Base-by-base conservation (phyloP, 2,797 vertebrate genomes). In the Emys orbicularis region DNA sequence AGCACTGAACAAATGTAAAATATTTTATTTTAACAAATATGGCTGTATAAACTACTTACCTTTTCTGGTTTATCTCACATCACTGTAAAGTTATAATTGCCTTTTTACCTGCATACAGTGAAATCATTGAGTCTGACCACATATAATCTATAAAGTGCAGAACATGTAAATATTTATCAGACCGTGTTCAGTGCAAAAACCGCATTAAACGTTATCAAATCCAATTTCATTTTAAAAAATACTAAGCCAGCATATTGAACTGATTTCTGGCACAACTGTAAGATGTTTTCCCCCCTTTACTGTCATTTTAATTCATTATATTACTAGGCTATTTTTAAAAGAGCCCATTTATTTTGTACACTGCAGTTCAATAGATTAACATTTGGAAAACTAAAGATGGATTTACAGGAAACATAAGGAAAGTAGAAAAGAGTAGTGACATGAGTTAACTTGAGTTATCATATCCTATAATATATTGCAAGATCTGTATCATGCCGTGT, bases 221-320 rank as follows among this genome's bases (percentile, higher is more conserved):
- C 95, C 94, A 96, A 93, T 95, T 97, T 97, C 90, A 97, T 97
- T 96, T 12, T 88, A 68, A 97, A 97, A 97, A 97, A 95, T 93
- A 97, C 97, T 96, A 98, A 96, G 97, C 92, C 94, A 98, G 94
- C 91, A 97, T 93, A 93, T 97, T 91, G 96, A 97, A 94, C 95
- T 92, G 92, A 94, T 96, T 97, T 97, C 96, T 97, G 90, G 95
- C 95, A 93, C 92, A 93, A 92, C 41, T 2, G 91, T 90, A 92
- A 83, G 91, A 76, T 79, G 31, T 72, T 94, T 92, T 94, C 93
- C 91, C 90, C 96, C 90, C 93, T 94, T 91, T 96, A 91, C 92
- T 97, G 96, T 96, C 92, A 95, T 97, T 96, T 96, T 95, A 97
- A 95, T 97, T 96, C 96, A 93, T 97, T 97, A 97, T 94, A 94